Conservation (phyloP, 2,113 vertebrate species). For the Phyllopteryx taeniolatus region DNA sequence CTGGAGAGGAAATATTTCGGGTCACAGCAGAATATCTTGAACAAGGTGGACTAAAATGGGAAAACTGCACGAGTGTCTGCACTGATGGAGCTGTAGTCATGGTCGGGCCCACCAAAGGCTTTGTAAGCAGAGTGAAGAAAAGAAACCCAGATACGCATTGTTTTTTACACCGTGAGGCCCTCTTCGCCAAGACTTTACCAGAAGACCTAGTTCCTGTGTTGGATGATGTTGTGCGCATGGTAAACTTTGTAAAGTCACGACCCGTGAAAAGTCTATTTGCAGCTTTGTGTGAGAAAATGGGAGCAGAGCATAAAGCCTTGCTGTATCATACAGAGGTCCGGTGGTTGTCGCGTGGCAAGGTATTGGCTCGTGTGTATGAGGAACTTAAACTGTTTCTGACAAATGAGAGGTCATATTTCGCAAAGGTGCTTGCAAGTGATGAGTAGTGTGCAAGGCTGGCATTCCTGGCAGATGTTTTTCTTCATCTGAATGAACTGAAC, state of each 20-base stretch:
- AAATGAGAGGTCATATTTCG: conserved; percentile 7
- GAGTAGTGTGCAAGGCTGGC: neutral
- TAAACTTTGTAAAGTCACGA: neutral
- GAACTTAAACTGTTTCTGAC: conserved; percentile 20
- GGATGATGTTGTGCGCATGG: neutral
- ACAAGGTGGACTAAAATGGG: neutral
- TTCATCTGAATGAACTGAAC: conserved; percentile 6
- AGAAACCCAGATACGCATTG: neutral
- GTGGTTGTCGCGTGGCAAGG: neutral
- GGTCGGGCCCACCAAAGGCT: conserved; percentile 1
- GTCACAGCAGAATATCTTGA: conserved; percentile 24
- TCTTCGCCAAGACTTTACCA: no score
- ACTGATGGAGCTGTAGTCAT: conserved; percentile 11
- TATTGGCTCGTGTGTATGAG: conserved; percentile 10
- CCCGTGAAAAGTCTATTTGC: neutral
- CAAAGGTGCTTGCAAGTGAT: conserved; percentile 16
- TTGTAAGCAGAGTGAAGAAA: neutral
- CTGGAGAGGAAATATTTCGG: conserved; percentile 14
- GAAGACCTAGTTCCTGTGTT: no score
- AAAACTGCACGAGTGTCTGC: conserved; percentile 20
- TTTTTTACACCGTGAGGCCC: neutral
- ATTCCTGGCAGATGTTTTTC: neutral
- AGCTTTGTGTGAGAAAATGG: neutral
- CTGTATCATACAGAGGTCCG: neutral
- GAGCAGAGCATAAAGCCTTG: neutral